Conservation (phyloP, 2,797 vertebrate genomes). For the Remorina albescens region DNA sequence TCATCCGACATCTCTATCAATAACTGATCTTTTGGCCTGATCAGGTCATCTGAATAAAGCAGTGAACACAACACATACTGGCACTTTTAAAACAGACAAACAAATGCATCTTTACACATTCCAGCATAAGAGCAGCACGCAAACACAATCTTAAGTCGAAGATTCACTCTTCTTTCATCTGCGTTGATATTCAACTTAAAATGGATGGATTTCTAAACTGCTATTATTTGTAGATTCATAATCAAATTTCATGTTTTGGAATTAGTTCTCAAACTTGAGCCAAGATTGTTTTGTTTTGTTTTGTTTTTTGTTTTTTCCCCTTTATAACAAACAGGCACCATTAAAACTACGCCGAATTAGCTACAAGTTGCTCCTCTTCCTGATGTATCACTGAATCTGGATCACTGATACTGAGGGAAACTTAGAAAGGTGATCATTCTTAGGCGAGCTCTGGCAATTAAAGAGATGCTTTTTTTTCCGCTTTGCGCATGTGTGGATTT, state of each 20-base stretch:
- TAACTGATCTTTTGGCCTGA: not conserved
- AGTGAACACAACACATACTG: not conserved
- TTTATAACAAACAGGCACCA: rapidly evolving
- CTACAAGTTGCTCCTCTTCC: not conserved
- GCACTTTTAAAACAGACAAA: not conserved
- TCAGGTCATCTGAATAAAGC: not conserved
- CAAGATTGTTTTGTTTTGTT: not conserved
- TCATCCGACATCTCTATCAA: too few relatives aligned
- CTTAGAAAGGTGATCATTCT: not conserved
- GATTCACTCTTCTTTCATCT: too few relatives aligned
- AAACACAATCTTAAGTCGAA: too few relatives aligned
- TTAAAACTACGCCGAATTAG: not conserved
- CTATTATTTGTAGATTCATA: too few relatives aligned
- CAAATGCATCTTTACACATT: not conserved
- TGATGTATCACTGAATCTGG: not conserved
- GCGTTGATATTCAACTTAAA: too few relatives aligned
- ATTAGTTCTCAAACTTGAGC: not conserved
- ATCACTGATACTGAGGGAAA: not conserved
- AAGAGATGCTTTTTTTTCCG: not conserved
- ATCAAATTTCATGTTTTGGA: not conserved
- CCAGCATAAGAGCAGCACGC: not conserved
- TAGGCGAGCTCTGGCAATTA: not conserved
- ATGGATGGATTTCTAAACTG: too few relatives aligned
- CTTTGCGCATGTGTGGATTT: not conserved
- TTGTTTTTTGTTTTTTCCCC: too few relatives aligned